Conservation (phyloP, 2,113 vertebrate species). For the Protobothrops flavoviridis region DNA sequence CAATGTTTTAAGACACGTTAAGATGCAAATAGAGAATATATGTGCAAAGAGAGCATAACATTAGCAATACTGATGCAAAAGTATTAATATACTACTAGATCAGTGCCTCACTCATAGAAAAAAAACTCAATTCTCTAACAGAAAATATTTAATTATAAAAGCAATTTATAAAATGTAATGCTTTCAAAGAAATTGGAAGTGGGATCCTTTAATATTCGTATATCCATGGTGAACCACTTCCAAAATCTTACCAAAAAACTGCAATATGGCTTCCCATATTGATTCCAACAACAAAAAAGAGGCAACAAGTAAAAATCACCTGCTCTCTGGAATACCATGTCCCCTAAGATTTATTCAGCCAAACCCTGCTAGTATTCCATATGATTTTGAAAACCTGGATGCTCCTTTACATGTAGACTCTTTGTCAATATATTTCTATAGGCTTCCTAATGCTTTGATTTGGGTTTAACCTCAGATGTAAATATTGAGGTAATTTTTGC, state of each 20-base stretch:
- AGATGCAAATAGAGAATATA: constrained; percentile 61
- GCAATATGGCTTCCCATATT: neutral
- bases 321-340: neutral
- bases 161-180: neutral
- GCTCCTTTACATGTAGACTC: neutral
- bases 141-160: constrained; percentile 25
- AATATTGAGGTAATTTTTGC: neutral
- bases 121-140: neutral
- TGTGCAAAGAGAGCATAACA: constrained; percentile 55
- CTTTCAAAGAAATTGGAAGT: neutral
- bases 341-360: neutral
- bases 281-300: neutral
- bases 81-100: constrained; percentile 2
- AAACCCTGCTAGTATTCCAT: neutral
- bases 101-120: constrained; percentile 36
- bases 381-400: neutral
- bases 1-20: constrained; percentile 69
- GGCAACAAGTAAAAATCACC: neutral
- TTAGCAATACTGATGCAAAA: constrained; percentile 39
- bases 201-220: neutral
- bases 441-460: neutral
- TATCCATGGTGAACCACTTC: neutral
- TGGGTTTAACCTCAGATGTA: neutral
- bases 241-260: neutral
- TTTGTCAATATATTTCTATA: neutral